Base-by-base conservation (phyloP, 2,797 vertebrate genomes). In the Bovichtus diacanthus region DNA sequence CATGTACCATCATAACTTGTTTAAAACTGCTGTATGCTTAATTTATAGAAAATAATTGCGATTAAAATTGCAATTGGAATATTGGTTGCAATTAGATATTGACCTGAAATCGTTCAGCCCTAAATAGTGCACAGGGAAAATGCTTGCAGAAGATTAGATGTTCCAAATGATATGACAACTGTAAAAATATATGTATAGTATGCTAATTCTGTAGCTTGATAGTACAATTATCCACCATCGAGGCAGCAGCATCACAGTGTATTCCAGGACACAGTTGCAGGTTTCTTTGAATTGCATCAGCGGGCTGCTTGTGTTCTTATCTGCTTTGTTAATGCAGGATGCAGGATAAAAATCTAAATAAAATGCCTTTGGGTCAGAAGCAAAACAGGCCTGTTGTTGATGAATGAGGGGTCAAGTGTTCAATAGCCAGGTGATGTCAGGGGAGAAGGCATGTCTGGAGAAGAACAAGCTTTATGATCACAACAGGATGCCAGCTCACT, bases 221-320 rank as follows among this genome's bases (percentile, higher is more conserved):
- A 29, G 54, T 38, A 63, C 43, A 70, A 18, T 38, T 27, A 2
- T 71, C 21, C 18, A 21, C 43, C 13, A 50, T 4, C 9, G 34
- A 58, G 25, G 62, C 41, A 51, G 55, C 50, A 71, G 8, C 43
- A 50, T 59, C 29, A 51, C 46, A 72, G 58, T 49, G 54, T 63
- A 76, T 67, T 54, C 25, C 60, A 80, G 64, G 62, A 64, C 49
- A 72, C 2, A 0, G 34, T 7, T 16, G 49, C 6, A 76, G 85
- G 81, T 95, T 95, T 92, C 93, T 81, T 82, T 92, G 87, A 82
- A 80, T 92, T 93, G 85, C 93, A 92, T 95, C 93, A 91, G 84
- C 90, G 81, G 21, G 85, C 87, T 85, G 59, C 88, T 87, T 84
- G 70, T 65, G 80, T 60, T 67, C 41, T 65, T 70, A 59, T 74